phyloP scores from a whole-genome alignment of 1,140 invertebrate genomes.

The Ridgeia piscesae region DNA sequence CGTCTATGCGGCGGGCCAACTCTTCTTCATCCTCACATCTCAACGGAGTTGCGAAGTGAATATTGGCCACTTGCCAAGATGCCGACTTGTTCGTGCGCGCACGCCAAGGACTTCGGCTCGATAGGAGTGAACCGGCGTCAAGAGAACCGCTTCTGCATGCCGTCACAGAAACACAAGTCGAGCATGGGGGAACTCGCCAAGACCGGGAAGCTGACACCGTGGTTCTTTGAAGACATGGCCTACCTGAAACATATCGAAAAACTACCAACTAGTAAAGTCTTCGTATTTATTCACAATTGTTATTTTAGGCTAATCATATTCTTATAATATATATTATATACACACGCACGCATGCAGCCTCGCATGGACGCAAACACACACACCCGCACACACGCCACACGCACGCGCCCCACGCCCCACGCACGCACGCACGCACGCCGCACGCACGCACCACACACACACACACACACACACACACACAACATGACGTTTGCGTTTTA shows the following conservation, averaged over 20 bases:
- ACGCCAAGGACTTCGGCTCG: background rate
- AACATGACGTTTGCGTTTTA: too few relatives aligned
- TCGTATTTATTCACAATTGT: background rate
- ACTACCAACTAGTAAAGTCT: background rate
- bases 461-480: too few relatives aligned
- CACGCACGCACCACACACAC: too few relatives aligned
- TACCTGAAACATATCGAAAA: background rate
- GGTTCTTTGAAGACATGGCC: background rate
- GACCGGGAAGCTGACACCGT: background rate
- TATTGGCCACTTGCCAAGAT: background rate
- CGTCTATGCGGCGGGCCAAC: too few relatives aligned
- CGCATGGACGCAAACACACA: too few relatives aligned
- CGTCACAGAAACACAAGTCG: background rate
- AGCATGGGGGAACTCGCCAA: background rate
- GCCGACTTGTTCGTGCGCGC: background rate
- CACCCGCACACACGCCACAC: too few relatives aligned
- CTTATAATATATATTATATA: background rate
- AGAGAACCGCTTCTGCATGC: background rate
- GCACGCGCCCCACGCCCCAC: too few relatives aligned
- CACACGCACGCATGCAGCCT: too few relatives aligned
- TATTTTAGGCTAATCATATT: background rate
- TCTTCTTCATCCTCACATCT: background rate
- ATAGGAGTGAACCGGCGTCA: background rate
- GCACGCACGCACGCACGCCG: too few relatives aligned
- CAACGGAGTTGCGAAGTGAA: background rate